These are phyloP conservation scores for Pampus argenteus DNA, from an alignment of 2,797 vertebrate species.

Conservation along the genomic window DNA sequence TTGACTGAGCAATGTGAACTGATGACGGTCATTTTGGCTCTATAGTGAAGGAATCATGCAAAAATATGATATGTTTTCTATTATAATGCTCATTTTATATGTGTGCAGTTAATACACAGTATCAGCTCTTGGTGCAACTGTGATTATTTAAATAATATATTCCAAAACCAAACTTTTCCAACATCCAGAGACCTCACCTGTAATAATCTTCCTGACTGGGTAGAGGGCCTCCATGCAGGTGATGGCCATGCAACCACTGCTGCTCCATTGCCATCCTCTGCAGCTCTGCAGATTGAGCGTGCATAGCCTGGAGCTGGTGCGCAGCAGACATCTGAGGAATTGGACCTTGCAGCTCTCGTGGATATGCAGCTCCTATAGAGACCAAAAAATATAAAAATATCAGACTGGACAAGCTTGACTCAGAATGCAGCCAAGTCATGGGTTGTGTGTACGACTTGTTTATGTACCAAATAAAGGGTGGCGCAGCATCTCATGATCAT, in stretches of 20 bases:
- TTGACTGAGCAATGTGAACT: neutral
- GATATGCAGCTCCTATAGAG: constrained; percentile 89
- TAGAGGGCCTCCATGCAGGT: constrained; percentile 95
- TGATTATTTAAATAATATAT: neutral
- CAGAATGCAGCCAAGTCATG: neutral
- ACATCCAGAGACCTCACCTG: constrained; percentile 83
- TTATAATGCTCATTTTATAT: neutral
- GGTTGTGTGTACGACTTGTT: neutral
- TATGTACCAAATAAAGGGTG: constrained; percentile 96
- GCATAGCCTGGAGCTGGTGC: constrained; percentile 99
- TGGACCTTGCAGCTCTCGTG: constrained; percentile 92
- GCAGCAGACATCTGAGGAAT: constrained; percentile 98
- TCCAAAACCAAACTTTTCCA: neutral
- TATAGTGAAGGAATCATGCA: neutral
- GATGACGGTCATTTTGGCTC: neutral
- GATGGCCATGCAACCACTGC: constrained; percentile 98
- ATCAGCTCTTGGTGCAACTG: neutral
- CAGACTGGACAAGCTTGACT: neutral
- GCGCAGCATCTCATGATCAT: constrained; percentile 98
- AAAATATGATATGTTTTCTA: neutral
- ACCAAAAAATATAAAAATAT: constrained; percentile 9
- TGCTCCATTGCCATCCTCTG: constrained; percentile 99
- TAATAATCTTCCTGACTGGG: constrained; percentile 99
- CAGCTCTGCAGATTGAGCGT: constrained; percentile 97
- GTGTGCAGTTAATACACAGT: neutral